Evolutionary conservation across 1,140 invertebrate genomes (phyloP).

Genomic region (Philopotamus ludificatus): DNA sequence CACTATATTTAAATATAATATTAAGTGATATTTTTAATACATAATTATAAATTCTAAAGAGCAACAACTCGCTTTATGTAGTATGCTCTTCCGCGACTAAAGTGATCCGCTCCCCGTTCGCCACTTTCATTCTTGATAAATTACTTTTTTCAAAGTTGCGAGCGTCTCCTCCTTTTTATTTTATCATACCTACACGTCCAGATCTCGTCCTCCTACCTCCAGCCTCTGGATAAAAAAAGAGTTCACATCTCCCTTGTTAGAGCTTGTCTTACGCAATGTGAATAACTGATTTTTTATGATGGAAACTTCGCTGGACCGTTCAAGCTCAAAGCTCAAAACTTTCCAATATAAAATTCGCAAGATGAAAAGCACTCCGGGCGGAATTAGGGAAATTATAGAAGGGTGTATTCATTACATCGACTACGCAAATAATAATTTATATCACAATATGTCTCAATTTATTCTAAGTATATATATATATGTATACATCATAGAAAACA

Average conservation of each 20-base stretch:
- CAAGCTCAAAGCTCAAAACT: slow-evolving; percentile 9
- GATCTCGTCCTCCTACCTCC: not conserved
- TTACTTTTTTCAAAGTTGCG: slow-evolving; percentile 14
- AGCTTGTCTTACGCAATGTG: slow-evolving; percentile 26
- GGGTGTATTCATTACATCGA: not conserved
- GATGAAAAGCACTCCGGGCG: slow-evolving; percentile 29
- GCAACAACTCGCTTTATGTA: slow-evolving; percentile 1
- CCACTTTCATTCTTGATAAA: slow-evolving; percentile 26
- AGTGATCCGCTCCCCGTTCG: not conserved
- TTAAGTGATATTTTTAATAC: not conserved
- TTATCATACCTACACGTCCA: not conserved
- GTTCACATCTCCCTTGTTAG: slow-evolving; percentile 30
- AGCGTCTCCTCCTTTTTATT: not conserved
- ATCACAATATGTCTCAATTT: not conserved
- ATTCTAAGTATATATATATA: too few species aligned
- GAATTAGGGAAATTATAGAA: slow-evolving; percentile 20
- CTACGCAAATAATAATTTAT: not conserved
- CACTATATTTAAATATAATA: not conserved
- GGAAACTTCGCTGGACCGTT: slow-evolving; percentile 18
- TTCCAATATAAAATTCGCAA: slow-evolving; percentile 34
- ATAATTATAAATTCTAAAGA: not conserved
- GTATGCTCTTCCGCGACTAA: not conserved
- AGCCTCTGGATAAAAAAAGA: not conserved
- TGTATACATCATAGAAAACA: too few species aligned
- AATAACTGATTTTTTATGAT: slow-evolving; percentile 39